A percentile compares a stretch with the other conserved stretches of the same genome.
Conservation (phyloP, 2,113 vertebrate species). For the Circaetus cinerascens region DNA sequence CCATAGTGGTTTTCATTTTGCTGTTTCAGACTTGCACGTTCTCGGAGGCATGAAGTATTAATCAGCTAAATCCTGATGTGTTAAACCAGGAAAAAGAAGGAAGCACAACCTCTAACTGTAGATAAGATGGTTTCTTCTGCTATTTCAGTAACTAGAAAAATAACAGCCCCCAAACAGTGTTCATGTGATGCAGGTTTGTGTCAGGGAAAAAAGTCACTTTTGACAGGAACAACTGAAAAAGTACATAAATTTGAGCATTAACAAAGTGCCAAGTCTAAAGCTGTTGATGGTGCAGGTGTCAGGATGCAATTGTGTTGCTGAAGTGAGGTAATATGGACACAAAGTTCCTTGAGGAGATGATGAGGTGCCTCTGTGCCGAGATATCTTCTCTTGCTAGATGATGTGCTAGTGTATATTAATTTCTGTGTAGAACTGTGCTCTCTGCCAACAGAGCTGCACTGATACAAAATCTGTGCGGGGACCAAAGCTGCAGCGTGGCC, state of each 20-base stretch:
- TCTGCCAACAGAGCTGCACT: not conserved
- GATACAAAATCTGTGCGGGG: accelerated
- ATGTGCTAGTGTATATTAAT: not conserved
- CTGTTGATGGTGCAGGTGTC: not conserved
- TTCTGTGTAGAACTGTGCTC: accelerated
- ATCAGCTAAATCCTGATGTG: not conserved
- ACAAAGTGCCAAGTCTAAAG: not conserved
- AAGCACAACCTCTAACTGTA: not conserved
- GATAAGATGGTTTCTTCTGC: not conserved
- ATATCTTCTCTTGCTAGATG: accelerated
- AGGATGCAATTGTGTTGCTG: not conserved
- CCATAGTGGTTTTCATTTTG: not conserved
- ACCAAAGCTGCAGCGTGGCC: not conserved
- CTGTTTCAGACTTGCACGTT: not conserved
- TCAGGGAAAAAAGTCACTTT: not conserved
- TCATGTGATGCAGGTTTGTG: not conserved
- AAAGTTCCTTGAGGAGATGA: not conserved
- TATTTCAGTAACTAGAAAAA: not conserved
- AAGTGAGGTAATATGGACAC: not conserved
- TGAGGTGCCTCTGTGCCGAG: not conserved
- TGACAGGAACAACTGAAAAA: not conserved
- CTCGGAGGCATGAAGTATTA: not conserved
- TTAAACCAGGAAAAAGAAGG: not conserved
- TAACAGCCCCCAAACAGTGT: not conserved
- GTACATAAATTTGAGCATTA: not conserved